phyloP scores from a whole-genome alignment of 2,888 invertebrate species.

The Proisotoma minuta region DNA sequence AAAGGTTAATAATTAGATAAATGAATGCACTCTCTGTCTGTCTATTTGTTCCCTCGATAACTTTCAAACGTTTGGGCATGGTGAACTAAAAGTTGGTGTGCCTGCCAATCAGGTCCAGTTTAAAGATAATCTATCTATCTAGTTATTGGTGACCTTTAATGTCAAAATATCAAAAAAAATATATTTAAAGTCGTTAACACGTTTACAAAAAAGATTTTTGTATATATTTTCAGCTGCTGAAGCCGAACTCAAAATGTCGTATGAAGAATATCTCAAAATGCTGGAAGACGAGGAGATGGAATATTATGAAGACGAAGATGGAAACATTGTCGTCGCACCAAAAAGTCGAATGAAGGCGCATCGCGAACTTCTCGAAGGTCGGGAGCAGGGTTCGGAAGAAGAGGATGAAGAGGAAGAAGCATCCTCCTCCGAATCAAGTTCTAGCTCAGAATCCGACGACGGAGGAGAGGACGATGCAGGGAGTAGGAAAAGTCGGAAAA shows the following conservation, averaged over 20 bases:
- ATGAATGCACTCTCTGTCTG: no score
- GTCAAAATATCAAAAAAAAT: not conserved
- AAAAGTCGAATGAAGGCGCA: constrained; percentile 29
- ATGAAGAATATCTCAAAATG: constrained; percentile 5
- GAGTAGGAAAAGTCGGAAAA: not conserved
- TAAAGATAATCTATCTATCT: no score
- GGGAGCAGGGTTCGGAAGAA: not conserved
- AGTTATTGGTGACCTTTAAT: no score
- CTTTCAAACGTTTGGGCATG: no score
- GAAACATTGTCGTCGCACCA: constrained; percentile 28
- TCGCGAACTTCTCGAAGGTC: constrained; percentile 28
- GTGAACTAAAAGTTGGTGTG: no score
- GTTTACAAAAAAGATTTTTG: not conserved
- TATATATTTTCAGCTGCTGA: not conserved
- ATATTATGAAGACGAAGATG: constrained; percentile 31
- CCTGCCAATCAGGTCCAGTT: no score
- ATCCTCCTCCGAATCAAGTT: not conserved
- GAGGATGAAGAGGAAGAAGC: not conserved
- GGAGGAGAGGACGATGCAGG: constrained; percentile 18
- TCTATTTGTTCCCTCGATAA: no score
- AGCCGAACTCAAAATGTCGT: constrained; percentile 2
- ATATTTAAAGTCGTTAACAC: not conserved
- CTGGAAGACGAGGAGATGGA: constrained; percentile 29
- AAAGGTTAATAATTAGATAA: no score
- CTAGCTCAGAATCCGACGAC: constrained; percentile 10